Evolutionary conservation across 2,113 vertebrate species (phyloP).

Genomic region (Ailuropoda melanoleuca): DNA sequence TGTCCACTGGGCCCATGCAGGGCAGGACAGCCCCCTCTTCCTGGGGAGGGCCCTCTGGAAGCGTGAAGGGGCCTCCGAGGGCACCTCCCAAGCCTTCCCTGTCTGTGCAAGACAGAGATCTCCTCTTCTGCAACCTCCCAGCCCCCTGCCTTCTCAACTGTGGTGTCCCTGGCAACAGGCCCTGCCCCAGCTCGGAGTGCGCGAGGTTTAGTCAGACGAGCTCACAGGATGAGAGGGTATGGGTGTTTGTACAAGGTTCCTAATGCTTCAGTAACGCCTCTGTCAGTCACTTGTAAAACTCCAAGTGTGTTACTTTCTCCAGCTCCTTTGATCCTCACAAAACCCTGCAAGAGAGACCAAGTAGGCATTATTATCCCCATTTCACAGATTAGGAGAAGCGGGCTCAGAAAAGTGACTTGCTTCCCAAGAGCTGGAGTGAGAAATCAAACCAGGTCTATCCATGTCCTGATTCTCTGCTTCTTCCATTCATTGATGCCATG

Average conservation of each 20-base stretch:
- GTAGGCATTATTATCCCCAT: neutral
- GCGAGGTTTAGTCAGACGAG: neutral
- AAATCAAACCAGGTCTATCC: neutral
- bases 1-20: neutral
- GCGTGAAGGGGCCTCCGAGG: neutral
- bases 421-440: neutral
- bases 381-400: slow-evolving; percentile 13
- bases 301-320: neutral
- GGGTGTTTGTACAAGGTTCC: neutral
- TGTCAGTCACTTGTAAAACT: neutral
- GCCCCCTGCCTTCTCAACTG: neutral
- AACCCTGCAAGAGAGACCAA: neutral
- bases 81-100: neutral
- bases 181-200: neutral
- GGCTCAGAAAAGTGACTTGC: neutral
- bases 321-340: neutral
- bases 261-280: neutral
- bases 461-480: neutral
- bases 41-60: neutral
- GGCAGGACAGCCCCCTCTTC: neutral
- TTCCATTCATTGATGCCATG: neutral
- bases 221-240: no score
- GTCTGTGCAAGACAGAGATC: neutral
- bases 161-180: neutral
- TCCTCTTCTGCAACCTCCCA: neutral